Percentiles rank a stretch among this genome's conserved stretches.
Conservation (phyloP, 2,113 vertebrate genomes). For the Chaetorhynchus papuensis region DNA sequence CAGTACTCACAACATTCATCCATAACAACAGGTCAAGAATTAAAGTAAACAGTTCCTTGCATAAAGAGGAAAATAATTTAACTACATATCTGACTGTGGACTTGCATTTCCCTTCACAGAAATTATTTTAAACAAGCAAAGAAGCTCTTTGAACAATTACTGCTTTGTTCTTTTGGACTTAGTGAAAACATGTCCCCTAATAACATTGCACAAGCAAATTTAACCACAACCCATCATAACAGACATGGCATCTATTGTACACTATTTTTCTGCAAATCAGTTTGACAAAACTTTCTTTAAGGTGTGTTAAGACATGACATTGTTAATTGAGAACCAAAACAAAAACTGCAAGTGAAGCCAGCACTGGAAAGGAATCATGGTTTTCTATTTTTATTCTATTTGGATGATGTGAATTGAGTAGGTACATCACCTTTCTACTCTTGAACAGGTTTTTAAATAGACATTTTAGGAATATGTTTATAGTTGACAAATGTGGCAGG, state of each 20-base stretch:
- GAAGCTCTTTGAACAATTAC: background rate
- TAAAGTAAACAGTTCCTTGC: background rate
- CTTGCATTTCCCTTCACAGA: background rate
- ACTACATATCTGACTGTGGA: background rate
- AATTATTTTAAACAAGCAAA: background rate
- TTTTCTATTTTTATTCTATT: background rate
- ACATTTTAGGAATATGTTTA: background rate
- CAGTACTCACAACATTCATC: background rate
- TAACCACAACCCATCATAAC: background rate
- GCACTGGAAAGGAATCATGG: background rate
- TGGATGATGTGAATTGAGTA: background rate
- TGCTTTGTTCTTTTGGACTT: background rate
- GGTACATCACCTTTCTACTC: background rate
- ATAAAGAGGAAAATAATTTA: background rate
- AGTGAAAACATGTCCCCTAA: background rate
- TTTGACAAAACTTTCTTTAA: background rate
- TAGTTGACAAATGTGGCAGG: background rate
- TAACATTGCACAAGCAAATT: background rate
- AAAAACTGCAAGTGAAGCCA: background rate
- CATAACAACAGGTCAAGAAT: background rate
- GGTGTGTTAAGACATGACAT: background rate
- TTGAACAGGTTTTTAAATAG: background rate
- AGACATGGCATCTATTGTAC: background rate
- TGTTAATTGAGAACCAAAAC: background rate
- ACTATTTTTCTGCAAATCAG: background rate